Conservation (phyloP, 2,888 invertebrate species). For the Brachyptera risi region DNA sequence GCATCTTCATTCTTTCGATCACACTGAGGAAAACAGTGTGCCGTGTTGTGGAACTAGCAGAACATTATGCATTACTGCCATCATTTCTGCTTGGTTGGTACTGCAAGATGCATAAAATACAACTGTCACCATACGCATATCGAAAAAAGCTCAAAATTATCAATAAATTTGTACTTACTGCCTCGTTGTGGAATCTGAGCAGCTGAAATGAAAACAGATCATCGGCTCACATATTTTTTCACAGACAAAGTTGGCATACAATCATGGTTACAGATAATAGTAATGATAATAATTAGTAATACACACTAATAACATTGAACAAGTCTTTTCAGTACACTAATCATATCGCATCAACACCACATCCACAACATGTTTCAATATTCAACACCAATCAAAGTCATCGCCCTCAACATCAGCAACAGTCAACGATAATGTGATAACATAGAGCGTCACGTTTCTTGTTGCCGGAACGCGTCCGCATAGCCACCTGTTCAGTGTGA, state of each 20-base stretch:
- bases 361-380: slow-evolving; percentile 1
- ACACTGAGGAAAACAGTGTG: too few species aligned
- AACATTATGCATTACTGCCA: too few species aligned
- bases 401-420: slow-evolving; percentile 1
- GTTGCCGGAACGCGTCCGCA: too few species aligned
- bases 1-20: too few species aligned
- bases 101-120: too few species aligned
- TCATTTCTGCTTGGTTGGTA: too few species aligned
- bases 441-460: too few species aligned
- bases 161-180: slow-evolving; percentile 61
- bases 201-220: slow-evolving; percentile 66
- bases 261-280: not conserved
- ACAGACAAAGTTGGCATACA: slow-evolving; percentile 34
- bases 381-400: slow-evolving; percentile 11
- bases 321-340: slow-evolving; percentile 28
- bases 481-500: too few species aligned
- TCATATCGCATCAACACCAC: slow-evolving; percentile 9
- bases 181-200: slow-evolving; percentile 86
- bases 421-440: too few species aligned
- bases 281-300: slow-evolving; percentile 14
- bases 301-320: slow-evolving; percentile 24
- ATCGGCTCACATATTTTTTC: slow-evolving; percentile 14
- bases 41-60: too few species aligned
- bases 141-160: too few species aligned
- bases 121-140: too few species aligned